A percentile compares a stretch with the other conserved stretches of the same genome.
These are phyloP conservation scores for Danionella cerebrum DNA, from an alignment of 2,113 vertebrate species.

Conservation along the genomic window DNA sequence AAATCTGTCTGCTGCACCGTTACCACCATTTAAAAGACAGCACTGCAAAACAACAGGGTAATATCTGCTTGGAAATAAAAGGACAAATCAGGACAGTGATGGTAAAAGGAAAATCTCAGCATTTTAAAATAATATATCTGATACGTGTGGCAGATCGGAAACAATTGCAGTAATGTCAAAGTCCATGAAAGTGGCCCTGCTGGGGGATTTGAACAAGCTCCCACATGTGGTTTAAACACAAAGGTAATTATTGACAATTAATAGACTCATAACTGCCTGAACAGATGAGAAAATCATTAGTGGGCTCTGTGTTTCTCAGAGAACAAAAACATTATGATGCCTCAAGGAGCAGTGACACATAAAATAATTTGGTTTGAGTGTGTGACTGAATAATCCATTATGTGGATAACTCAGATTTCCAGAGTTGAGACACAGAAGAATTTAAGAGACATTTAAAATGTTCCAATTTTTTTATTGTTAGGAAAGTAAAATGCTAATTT, in stretches of 20 bases:
- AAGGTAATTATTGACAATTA: constrained; percentile 41
- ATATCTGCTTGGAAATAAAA: constrained; percentile 18
- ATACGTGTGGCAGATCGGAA: constrained; percentile 40
- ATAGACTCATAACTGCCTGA: constrained; percentile 11
- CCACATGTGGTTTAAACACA: neutral
- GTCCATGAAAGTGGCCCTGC: constrained; percentile 13
- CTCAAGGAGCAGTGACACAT: no score
- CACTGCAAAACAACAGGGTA: neutral
- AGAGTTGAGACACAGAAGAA: no score
- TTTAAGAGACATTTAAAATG: no score
- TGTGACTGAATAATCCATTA: no score
- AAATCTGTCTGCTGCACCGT: neutral
- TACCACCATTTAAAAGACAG: neutral
- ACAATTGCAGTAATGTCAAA: constrained; percentile 32
- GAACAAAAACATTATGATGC: no score
- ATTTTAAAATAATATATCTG: no score
- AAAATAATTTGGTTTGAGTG: no score
- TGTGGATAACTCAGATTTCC: no score
- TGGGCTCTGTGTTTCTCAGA: no score
- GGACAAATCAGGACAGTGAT: constrained; percentile 1
- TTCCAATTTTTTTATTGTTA: no score
- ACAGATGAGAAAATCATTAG: neutral
- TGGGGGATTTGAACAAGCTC: constrained; percentile 33
- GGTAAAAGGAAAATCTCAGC: neutral
- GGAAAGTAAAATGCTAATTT: no score